A percentile compares a stretch with the other conserved stretches of the same genome.
Conservation (phyloP, 2,797 vertebrate species). For the Pipistrellus nathusii region DNA sequence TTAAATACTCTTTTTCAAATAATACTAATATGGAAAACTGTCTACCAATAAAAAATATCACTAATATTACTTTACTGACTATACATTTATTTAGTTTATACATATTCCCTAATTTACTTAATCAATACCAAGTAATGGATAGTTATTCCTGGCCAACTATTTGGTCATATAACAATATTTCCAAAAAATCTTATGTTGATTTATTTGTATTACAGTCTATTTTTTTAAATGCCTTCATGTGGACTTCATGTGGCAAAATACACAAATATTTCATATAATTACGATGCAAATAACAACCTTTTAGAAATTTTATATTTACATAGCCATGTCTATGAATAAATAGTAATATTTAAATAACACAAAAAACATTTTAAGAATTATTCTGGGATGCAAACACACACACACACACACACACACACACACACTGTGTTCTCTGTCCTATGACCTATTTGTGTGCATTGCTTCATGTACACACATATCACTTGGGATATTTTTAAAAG, state of each 20-base stretch:
- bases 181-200: neutral
- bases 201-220: neutral
- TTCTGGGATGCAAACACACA: neutral
- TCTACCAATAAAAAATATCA: neutral
- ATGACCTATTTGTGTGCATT: neutral
- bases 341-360: neutral
- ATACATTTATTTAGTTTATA: neutral
- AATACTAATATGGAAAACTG: neutral
- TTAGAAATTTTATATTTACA: neutral
- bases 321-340: neutral
- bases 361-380: slow-evolving; percentile 5
- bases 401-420: neutral
- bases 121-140: neutral
- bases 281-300: neutral
- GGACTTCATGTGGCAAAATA: neutral
- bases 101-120: neutral
- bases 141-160: neutral
- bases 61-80: neutral
- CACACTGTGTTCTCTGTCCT: neutral
- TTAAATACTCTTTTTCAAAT: slow-evolving; percentile 2
- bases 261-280: slow-evolving; percentile 17
- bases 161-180: neutral
- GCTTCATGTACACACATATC: neutral
- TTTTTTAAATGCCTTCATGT: neutral
- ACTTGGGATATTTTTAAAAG: neutral